Percentiles rank a stretch among this genome's conserved stretches.
Conservation (phyloP, 2,888 invertebrate species). For the Aquatica leii region DNA sequence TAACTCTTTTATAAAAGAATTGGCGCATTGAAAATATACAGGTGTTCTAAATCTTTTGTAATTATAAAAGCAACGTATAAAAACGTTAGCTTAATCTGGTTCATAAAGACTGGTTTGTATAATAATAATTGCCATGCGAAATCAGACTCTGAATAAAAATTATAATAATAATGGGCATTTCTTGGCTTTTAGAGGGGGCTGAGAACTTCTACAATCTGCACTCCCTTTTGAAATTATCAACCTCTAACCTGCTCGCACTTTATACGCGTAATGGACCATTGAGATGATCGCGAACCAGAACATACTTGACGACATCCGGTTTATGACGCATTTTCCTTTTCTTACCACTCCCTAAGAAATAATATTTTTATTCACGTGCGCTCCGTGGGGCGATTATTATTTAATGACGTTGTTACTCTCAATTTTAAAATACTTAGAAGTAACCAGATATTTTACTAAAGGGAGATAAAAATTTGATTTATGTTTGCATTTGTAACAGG, state of each 20-base stretch:
- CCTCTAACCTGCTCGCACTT: slow-evolving; percentile 38
- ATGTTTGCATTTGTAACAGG: background rate
- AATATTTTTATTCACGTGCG: slow-evolving; percentile 33
- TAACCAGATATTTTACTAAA: slow-evolving; percentile 4
- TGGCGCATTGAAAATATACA: slow-evolving; percentile 26
- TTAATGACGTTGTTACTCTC: slow-evolving; percentile 26
- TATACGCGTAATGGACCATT: slow-evolving; percentile 50
- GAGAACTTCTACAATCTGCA: slow-evolving; percentile 39
- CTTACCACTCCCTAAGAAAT: slow-evolving; percentile 33
- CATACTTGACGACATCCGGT: slow-evolving; percentile 57
- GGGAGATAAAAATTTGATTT: background rate
- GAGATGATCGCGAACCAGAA: slow-evolving; percentile 57
- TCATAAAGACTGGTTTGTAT: slow-evolving; percentile 35
- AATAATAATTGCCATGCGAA: slow-evolving; percentile 46
- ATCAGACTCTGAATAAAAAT: slow-evolving; percentile 43
- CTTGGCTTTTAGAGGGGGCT: slow-evolving; percentile 42
- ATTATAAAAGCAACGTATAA: slow-evolving; percentile 32
- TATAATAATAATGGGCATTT: slow-evolving; percentile 45
- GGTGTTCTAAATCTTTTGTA: slow-evolving; percentile 31
- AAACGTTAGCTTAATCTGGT: slow-evolving; percentile 35
- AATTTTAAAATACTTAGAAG: slow-evolving; percentile 13
- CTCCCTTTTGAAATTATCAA: slow-evolving; percentile 37
- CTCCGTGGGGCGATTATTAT: slow-evolving; percentile 22
- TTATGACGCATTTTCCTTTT: slow-evolving; percentile 39
- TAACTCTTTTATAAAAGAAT: slow-evolving; percentile 15